Conservation (phyloP, 2,113 vertebrate genomes). For the Sturnira hondurensis region DNA sequence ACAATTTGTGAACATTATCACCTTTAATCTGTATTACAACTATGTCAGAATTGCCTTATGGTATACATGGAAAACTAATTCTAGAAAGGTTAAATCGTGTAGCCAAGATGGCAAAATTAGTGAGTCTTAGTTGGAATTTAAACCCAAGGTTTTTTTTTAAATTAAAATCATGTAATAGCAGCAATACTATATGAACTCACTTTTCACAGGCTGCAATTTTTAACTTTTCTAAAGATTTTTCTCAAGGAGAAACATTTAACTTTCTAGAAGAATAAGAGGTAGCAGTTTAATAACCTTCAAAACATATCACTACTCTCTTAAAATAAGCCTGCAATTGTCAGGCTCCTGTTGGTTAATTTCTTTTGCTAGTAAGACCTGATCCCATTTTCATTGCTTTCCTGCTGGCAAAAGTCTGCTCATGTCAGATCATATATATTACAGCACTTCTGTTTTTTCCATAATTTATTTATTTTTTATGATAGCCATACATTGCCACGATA, state of each 20-base stretch:
- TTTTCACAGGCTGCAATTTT: not conserved
- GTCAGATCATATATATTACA: constrained; percentile 62
- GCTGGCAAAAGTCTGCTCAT: constrained; percentile 62
- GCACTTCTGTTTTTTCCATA: constrained; percentile 15
- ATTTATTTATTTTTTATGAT: constrained; percentile 23
- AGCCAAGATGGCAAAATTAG: not conserved
- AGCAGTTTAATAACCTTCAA: constrained; percentile 67
- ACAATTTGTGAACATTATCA: not conserved
- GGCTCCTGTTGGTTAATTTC: constrained; percentile 68
- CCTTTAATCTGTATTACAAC: not conserved
- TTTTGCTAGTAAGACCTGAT: constrained; percentile 52
- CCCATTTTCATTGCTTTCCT: constrained; percentile 69
- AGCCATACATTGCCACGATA: not conserved
- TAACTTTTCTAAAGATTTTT: constrained; percentile 31
- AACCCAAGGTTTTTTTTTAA: not conserved
- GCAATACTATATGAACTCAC: not conserved
- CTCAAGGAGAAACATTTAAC: constrained; percentile 42
- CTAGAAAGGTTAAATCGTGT: not conserved
- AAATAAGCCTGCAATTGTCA: constrained; percentile 61
- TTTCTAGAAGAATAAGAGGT: constrained; percentile 47
- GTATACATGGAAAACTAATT: not conserved
- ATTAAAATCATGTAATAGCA: not conserved
- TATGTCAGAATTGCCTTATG: not conserved
- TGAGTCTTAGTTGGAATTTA: not conserved
- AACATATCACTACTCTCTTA: constrained; percentile 47